These are phyloP conservation scores for Acrocyrtus sp. DNA, from an alignment of 2,888 invertebrate species.

Conservation along the genomic window DNA sequence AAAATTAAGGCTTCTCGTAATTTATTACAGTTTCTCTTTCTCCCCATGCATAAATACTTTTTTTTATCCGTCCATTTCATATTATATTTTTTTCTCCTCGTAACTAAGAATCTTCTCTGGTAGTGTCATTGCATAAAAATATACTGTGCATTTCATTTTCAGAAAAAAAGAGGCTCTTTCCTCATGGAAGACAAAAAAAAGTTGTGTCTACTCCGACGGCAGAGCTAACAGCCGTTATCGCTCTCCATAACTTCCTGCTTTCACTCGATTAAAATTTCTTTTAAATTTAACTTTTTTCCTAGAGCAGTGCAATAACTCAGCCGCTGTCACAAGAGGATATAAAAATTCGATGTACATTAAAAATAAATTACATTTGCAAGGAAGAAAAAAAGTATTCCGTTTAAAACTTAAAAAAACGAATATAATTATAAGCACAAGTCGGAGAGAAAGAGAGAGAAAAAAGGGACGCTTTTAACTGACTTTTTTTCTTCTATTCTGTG, in stretches of 20 bases:
- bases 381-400: conserved; percentile 9
- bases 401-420: background rate
- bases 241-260: conserved; percentile 51
- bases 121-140: too few relatives aligned
- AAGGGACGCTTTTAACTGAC: too few relatives aligned
- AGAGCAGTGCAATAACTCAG: conserved; percentile 41
- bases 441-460: too few relatives aligned
- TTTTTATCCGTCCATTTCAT: conserved; percentile 41
- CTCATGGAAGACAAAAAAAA: background rate
- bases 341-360: conserved; percentile 48
- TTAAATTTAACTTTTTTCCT: conserved; percentile 44
- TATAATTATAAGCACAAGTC: background rate
- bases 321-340: conserved; percentile 41
- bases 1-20: conserved; percentile 41
- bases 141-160: background rate
- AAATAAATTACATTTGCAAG: conserved; percentile 41
- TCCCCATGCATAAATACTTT: conserved; percentile 45
- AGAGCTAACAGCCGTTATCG: conserved; percentile 36
- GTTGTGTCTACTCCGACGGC: background rate
- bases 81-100: conserved; percentile 25
- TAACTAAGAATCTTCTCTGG: background rate
- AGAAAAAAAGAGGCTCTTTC: background rate
- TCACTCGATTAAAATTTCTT: conserved; percentile 52
- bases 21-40: conserved; percentile 42
- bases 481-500: too few relatives aligned